Evolutionary conservation across 64 coral and sea anemone species (phyloP).

Genomic region (Pocillopora verrucosa): DNA sequence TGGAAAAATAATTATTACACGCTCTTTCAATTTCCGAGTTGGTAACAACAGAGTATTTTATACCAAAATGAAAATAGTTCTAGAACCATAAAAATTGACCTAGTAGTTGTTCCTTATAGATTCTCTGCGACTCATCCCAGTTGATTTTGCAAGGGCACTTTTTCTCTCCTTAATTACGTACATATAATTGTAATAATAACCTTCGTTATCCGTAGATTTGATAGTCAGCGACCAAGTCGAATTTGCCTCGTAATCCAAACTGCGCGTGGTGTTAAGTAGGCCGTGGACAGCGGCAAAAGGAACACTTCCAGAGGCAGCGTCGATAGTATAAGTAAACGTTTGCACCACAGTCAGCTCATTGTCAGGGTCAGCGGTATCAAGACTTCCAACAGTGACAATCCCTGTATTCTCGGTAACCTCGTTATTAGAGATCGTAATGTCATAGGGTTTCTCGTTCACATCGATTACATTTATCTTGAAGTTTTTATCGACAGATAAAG

Average conservation of each 20-base stretch:
- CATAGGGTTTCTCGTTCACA: slow-evolving; percentile 49
- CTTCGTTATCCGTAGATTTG: slow-evolving; percentile 76
- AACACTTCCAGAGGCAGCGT: background rate
- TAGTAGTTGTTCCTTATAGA: background rate
- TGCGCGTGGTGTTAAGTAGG: slow-evolving; percentile 64
- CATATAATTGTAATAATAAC: slow-evolving; percentile 8
- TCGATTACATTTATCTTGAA: slow-evolving; percentile 37
- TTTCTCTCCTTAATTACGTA: too few relatives aligned
- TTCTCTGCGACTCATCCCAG: background rate
- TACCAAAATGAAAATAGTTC: too few relatives aligned
- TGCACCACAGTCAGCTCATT: slow-evolving; percentile 66
- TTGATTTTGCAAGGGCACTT: background rate
- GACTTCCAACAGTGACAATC: slow-evolving; percentile 38
- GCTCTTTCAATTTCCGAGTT: too few relatives aligned
- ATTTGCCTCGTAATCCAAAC: slow-evolving; percentile 83
- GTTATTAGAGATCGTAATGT: slow-evolving; percentile 50
- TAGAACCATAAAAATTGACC: too few relatives aligned
- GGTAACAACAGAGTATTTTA: too few relatives aligned
- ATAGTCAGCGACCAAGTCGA: slow-evolving; percentile 41
- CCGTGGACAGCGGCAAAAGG: slow-evolving; percentile 63
- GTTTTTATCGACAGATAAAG: slow-evolving; percentile 40
- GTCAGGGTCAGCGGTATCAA: slow-evolving; percentile 78
- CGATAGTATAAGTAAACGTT: slow-evolving; percentile 68
- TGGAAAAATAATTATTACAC: too few relatives aligned
- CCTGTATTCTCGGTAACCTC: slow-evolving; percentile 64